Percentiles rank a stretch among this genome's conserved stretches.
These are phyloP conservation scores for Drymonia ruficornis DNA, from an alignment of 2,888 invertebrate species.

Conservation along the genomic window DNA sequence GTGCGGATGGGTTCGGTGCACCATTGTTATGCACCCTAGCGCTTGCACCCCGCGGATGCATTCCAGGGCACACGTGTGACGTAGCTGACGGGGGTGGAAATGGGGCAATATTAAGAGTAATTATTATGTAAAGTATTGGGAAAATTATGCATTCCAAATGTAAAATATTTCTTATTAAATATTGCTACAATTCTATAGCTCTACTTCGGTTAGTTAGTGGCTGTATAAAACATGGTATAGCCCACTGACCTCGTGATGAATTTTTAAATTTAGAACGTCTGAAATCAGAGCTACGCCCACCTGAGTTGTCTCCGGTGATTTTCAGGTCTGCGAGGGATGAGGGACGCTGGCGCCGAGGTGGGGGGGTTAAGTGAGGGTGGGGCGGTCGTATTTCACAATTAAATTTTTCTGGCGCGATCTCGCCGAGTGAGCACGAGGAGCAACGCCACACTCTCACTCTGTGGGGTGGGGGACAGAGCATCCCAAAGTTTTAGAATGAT, in stretches of 20 bases:
- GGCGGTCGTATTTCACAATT: conserved; percentile 78
- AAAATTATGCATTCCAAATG: conserved; percentile 16
- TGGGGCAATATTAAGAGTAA: conserved; percentile 45
- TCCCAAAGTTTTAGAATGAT: conserved; percentile 50
- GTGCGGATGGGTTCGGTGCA: conserved; percentile 23
- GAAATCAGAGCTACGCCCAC: conserved; percentile 33
- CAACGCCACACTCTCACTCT: conserved; percentile 56
- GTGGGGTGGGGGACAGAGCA: conserved; percentile 51
- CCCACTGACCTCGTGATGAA: too few species aligned
- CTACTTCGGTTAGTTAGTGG: too few species aligned
- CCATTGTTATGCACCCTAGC: conserved; percentile 57
- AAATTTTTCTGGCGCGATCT: conserved; percentile 80
- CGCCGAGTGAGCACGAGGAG: conserved; percentile 71
- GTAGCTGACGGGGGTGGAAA: conserved; percentile 32
- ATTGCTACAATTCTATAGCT: too few species aligned
- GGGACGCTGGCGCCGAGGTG: conserved; percentile 14
- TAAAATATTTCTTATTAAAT: too few species aligned
- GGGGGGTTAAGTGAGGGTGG: conserved; percentile 28
- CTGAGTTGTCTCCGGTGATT: conserved; percentile 35
- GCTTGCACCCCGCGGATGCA: conserved; percentile 48
- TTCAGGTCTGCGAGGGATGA: conserved; percentile 12
- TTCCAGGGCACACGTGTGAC: conserved; percentile 74
- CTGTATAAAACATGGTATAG: too few species aligned
- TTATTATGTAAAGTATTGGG: conserved; percentile 20
- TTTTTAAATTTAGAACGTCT: neutral